phyloP scores from a whole-genome alignment of 2,113 vertebrate genomes.

The Gymnorhina tibicen region DNA sequence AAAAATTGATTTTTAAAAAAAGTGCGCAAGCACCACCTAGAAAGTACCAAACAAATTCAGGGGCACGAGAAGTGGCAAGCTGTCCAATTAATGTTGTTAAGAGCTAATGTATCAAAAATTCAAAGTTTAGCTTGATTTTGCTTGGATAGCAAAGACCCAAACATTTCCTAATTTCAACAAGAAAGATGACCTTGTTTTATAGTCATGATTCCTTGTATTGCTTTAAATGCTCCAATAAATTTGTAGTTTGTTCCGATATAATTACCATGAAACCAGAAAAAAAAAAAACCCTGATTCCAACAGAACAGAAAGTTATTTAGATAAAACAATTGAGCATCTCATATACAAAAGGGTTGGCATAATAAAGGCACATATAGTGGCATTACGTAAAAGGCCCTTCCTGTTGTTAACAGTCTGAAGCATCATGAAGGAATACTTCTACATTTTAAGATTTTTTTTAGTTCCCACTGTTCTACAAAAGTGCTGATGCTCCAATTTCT shows the following conservation, averaged over 20 bases:
- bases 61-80: not conserved
- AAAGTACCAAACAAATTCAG: not conserved
- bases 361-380: not conserved
- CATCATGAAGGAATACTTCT: not conserved
- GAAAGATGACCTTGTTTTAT: conserved; percentile 10
- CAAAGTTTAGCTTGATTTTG: not conserved
- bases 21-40: not conserved
- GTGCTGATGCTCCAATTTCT: not conserved
- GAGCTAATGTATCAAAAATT: not conserved
- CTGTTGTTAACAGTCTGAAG: not conserved
- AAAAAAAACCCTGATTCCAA: not conserved
- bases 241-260: not conserved
- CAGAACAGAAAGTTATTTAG: not conserved
- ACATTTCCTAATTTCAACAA: not conserved
- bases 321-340: not conserved
- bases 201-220: not conserved
- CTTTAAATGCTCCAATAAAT: not conserved
- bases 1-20: not conserved
- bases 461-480: not conserved
- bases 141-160: not conserved
- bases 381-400: not conserved
- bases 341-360: not conserved
- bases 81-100: not conserved
- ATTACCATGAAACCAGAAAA: not conserved
- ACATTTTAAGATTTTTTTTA: not conserved